Conservation (phyloP, 2,113 vertebrate genomes). For the Amphiprion percula region DNA sequence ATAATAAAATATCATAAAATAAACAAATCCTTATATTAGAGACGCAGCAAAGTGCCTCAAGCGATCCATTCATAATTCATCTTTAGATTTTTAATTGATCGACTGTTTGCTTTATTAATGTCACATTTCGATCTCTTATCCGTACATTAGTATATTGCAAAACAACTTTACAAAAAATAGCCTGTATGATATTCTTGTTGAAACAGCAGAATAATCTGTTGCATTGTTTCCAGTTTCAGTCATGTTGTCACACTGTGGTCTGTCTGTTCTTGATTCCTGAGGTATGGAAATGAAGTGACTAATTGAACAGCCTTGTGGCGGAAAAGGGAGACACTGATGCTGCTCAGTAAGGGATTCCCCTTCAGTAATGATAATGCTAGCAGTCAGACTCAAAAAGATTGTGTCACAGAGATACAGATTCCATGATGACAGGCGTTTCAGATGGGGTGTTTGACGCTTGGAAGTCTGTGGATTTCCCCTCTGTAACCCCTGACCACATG, state of each 20-base stretch:
- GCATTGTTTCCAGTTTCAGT: not conserved
- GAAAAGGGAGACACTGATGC: not conserved
- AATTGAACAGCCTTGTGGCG: not conserved
- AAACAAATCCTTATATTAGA: not conserved
- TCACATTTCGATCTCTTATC: no score
- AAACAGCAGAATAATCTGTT: no score
- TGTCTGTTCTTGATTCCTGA: slow-evolving; percentile 3
- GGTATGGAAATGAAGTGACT: slow-evolving; percentile 22
- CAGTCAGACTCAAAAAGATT: not conserved
- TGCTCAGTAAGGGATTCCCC: slow-evolving; percentile 19
- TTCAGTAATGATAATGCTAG: slow-evolving; percentile 6
- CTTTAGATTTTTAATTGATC: no score
- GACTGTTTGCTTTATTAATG: no score
- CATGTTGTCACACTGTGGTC: not conserved
- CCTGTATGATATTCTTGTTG: no score
- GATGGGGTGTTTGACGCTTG: not conserved
- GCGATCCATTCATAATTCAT: no score
- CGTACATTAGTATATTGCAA: not conserved
- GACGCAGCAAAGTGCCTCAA: not conserved
- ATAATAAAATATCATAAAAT: no score
- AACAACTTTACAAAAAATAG: not conserved
- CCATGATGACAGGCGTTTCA: slow-evolving; percentile 19
- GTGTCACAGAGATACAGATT: slow-evolving; percentile 2
- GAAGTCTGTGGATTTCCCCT: slow-evolving; percentile 14
- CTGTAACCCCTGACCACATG: not conserved